Evolutionary conservation across 1,140 invertebrate genomes (phyloP).

Genomic region (Holotrichia oblita): DNA sequence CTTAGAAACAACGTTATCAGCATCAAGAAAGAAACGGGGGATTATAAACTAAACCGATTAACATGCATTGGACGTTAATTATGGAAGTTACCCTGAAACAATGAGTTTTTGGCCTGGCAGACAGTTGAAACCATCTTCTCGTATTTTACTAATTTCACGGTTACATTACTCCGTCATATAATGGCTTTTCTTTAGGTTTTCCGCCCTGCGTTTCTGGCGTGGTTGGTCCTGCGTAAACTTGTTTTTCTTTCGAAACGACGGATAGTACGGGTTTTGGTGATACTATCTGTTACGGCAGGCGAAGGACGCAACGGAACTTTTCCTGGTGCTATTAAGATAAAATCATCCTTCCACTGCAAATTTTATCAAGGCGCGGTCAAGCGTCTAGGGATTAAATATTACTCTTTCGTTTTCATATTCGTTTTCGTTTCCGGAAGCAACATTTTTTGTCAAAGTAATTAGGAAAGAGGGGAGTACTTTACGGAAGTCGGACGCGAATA

Average conservation of each 20-base stretch:
- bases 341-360: conserved; percentile 47
- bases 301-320: conserved; percentile 46
- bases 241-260: conserved; percentile 46
- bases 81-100: not conserved
- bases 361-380: conserved; percentile 48
- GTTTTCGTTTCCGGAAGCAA: conserved; percentile 29
- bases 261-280: conserved; percentile 38
- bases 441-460: conserved; percentile 26
- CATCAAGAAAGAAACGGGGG: not conserved
- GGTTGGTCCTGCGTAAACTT: conserved; percentile 45
- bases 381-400: conserved; percentile 46
- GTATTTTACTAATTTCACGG: conserved; percentile 52
- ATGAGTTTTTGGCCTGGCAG: conserved; percentile 1
- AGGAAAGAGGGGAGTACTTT: conserved; percentile 21
- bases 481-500: conserved; percentile 22
- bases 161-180: conserved; percentile 49
- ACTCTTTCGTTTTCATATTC: too few species aligned
- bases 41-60: not conserved
- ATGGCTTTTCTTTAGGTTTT: conserved; percentile 45
- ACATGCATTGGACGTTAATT: conserved; percentile 28
- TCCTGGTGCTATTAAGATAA: conserved; percentile 49
- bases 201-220: conserved; percentile 19
- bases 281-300: conserved; percentile 47
- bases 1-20: not conserved
- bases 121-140: conserved; percentile 29